Base-by-base conservation (phyloP, 2,797 vertebrate genomes). In the Cheracebus regulus region DNA sequence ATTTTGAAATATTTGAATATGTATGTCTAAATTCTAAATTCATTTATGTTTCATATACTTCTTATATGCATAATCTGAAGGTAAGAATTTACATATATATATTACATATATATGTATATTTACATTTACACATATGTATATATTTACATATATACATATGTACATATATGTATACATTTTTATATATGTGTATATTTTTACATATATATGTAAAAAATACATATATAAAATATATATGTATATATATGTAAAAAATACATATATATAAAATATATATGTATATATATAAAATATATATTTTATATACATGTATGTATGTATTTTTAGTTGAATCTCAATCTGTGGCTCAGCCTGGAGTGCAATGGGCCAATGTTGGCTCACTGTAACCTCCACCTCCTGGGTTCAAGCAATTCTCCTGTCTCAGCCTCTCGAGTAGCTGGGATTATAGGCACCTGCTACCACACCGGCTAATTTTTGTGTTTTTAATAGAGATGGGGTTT, bases 261-360 rank as follows among this genome's bases (percentile, higher is more conserved):
- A 26, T 33, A 26, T 64, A 11, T 33, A 44, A 41, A 41, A 10
- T 33, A 15, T 0, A 33, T 6, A 17, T 64, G 2, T 64, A 4
- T 61, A 24, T 30, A 24, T 30, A 10, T 61, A 10, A 10, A 30
- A 10, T 33, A 15, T 0, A 33, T 7, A 17, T 39, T 39, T 39
- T 55, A 22, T 55, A 22, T 55, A 0, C 9, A 4, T 55, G 3
- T 55, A 24, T 55, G 0, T 55, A 1, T 61, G 0, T 64, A 13
- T 30, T 30, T 61, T 61, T 14, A 55, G 52, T 67, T 67, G 15
- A n/a, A 33, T 67, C 61, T 17, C 7, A 19, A 33, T n/a, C 61
- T 67, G 33, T 67, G 14, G 61, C 61, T 30, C 30, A 64, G 61
- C 30, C 30, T 64, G 61, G 30, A 64, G 61, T 64, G 61, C 61